Conservation (phyloP, 1,140 invertebrate species). For the Aporrectodea caliginosa region DNA sequence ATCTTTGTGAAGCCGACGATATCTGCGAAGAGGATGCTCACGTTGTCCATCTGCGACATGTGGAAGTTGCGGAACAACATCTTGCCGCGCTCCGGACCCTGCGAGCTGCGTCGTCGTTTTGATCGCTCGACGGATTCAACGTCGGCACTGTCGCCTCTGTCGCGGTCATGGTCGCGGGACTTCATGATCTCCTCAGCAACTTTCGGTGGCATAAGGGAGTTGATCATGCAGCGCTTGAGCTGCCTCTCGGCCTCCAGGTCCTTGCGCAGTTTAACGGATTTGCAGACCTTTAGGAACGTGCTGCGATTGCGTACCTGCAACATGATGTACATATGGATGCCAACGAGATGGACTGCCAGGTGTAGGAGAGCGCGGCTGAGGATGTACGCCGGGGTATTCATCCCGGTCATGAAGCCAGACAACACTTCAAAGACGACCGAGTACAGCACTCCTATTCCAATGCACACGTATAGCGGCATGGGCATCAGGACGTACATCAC, state of each 20-base stretch:
- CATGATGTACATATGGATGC: conserved; percentile 88
- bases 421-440: conserved; percentile 75
- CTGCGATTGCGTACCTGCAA: conserved; percentile 76
- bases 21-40: conserved; percentile 89
- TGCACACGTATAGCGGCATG: conserved; percentile 77
- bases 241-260: conserved; percentile 90
- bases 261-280: conserved; percentile 77
- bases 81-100: not conserved
- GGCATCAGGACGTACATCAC: conserved; percentile 90
- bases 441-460: conserved; percentile 72
- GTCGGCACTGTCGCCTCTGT: conserved; percentile 30
- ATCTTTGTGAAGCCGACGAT: conserved; percentile 97
- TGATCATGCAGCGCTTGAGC: conserved; percentile 94
- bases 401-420: conserved; percentile 39
- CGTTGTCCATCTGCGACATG: conserved; percentile 81
- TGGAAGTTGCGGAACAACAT: conserved; percentile 68
- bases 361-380: conserved; percentile 72
- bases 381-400: conserved; percentile 50
- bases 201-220: conserved; percentile 90
- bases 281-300: conserved; percentile 94
- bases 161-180: not conserved
- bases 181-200: conserved; percentile 62
- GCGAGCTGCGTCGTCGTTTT: not conserved
- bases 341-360: conserved; percentile 83
- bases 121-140: not conserved